Conservation (phyloP, 2,113 vertebrate genomes). For the Naja naja region DNA sequence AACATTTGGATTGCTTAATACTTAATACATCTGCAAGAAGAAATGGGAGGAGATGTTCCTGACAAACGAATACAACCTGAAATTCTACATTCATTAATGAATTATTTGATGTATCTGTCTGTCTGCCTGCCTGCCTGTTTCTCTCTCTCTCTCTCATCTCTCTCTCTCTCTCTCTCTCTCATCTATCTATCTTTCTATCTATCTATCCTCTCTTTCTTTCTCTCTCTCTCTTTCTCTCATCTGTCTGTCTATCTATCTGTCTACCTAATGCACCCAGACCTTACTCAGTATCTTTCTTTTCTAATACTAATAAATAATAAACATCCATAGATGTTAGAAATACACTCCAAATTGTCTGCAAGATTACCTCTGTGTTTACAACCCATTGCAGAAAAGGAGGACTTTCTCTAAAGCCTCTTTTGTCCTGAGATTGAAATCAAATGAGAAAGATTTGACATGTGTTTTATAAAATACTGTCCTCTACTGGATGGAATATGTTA, state of each 20-base stretch:
- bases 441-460: constrained; percentile 11
- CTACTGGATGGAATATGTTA: constrained; percentile 27
- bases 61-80: constrained; percentile 39
- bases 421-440: constrained; percentile 19
- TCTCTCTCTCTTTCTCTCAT: background rate
- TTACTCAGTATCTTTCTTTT: background rate
- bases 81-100: constrained; percentile 49
- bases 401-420: constrained; percentile 10
- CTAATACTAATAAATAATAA: constrained; percentile 1
- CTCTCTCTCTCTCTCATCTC: background rate
- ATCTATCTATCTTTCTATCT: too few relatives aligned
- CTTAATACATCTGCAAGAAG: constrained; percentile 44
- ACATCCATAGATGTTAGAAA: background rate
- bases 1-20: constrained; percentile 62
- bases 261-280: background rate
- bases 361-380: background rate
- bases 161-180: too few relatives aligned
- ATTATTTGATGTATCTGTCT: constrained; percentile 30
- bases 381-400: background rate
- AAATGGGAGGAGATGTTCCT: background rate
- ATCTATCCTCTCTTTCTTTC: background rate
- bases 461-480: constrained; percentile 34
- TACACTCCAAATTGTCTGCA: background rate
- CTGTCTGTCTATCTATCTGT: too few relatives aligned
- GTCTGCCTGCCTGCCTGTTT: background rate